These are phyloP conservation scores for Mustelus asterias DNA, from an alignment of 2,113 vertebrate genomes.

Conservation along the genomic window DNA sequence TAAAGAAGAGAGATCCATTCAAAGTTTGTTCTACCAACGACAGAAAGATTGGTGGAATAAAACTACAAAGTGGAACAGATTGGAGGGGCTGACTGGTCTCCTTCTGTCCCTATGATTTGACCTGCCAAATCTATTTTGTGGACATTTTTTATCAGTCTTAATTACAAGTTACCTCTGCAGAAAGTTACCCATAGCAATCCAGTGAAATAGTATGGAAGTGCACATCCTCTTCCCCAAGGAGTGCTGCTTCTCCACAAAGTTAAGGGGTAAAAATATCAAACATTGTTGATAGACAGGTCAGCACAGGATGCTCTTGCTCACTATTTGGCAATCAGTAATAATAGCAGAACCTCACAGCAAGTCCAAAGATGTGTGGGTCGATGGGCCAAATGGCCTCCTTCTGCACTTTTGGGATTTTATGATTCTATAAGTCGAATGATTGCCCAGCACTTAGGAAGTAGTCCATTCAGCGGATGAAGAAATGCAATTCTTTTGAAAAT, in stretches of 20 bases:
- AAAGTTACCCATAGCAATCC: not conserved
- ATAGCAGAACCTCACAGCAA: not conserved
- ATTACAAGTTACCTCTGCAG: not conserved
- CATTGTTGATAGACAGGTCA: not conserved
- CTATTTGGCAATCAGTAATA: not conserved
- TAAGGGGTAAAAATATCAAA: not conserved
- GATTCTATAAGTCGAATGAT: not conserved
- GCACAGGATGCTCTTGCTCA: not conserved
- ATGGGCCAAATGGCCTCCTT: too few species aligned
- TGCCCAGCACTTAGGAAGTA: not conserved
- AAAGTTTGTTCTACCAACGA: not conserved
- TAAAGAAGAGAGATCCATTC: not conserved
- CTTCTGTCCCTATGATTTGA: not conserved
- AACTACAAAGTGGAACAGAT: not conserved
- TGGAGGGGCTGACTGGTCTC: not conserved
- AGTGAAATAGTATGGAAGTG: not conserved
- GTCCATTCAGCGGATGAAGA: not conserved
- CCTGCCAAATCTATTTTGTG: not conserved
- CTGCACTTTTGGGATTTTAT: too few species aligned
- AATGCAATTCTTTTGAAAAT: not conserved
- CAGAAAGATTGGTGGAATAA: not conserved
- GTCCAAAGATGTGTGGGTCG: too few species aligned
- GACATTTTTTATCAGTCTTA: not conserved
- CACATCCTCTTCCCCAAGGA: too few species aligned
- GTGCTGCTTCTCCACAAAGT: not conserved